phyloP scores from a whole-genome alignment of 2,888 invertebrate species.

The Mechanitis messenoides region DNA sequence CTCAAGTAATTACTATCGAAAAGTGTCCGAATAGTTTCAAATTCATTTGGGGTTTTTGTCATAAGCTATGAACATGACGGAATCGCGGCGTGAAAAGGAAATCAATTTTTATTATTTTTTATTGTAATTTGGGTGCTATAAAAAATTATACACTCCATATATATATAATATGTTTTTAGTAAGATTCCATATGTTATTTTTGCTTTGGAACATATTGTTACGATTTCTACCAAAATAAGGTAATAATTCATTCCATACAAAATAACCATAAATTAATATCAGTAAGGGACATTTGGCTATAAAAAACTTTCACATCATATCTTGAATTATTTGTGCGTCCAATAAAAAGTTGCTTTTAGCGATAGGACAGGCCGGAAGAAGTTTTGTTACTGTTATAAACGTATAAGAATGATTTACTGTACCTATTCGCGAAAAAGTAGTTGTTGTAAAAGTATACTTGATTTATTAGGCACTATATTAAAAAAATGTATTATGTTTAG shows the following conservation, averaged over 20 bases:
- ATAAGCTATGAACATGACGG: no score
- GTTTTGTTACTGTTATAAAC: slow-evolving; percentile 62
- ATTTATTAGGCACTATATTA: slow-evolving; percentile 1
- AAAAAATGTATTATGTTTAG: not conserved
- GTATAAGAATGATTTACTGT: slow-evolving; percentile 64
- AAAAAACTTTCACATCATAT: slow-evolving; percentile 62
- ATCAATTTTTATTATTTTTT: not conserved
- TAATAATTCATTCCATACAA: slow-evolving; percentile 48
- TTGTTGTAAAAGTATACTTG: slow-evolving; percentile 29
- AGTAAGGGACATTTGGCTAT: slow-evolving; percentile 46
- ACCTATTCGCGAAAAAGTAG: slow-evolving; percentile 49
- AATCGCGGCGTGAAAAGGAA: no score
- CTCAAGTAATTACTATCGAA: no score
- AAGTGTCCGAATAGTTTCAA: no score
- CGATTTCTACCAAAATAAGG: slow-evolving; percentile 49
- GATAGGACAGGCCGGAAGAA: slow-evolving; percentile 48
- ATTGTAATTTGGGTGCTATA: not conserved
- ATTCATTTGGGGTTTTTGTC: no score
- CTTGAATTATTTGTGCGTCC: slow-evolving; percentile 57
- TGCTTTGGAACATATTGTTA: slow-evolving; percentile 32
- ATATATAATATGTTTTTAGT: not conserved
- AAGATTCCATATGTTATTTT: not conserved
- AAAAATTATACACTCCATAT: not conserved
- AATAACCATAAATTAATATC: slow-evolving; percentile 53
- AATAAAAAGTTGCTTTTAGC: slow-evolving; percentile 53